phyloP scores from a whole-genome alignment of 2,113 vertebrate genomes.

The Sylvietta virens region DNA sequence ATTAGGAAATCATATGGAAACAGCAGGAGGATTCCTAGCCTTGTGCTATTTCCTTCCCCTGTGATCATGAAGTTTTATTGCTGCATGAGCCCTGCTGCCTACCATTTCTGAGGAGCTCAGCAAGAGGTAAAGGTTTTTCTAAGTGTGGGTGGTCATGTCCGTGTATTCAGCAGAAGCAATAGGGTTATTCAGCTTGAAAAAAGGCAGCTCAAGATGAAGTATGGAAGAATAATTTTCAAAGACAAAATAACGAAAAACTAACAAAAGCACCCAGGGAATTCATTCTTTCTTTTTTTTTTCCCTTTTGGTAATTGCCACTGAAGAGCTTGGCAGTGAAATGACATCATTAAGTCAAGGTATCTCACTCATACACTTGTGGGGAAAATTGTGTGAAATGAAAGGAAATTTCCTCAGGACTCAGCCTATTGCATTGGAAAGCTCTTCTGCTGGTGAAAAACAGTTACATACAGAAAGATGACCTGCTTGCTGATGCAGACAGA shows the following conservation, averaged over 20 bases:
- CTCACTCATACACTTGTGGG: not conserved
- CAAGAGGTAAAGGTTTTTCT: slow-evolving; percentile 51
- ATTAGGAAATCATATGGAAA: slow-evolving; percentile 64
- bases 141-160: slow-evolving; percentile 63
- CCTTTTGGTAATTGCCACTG: slow-evolving; percentile 18
- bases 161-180: slow-evolving; percentile 6
- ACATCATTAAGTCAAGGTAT: slow-evolving; percentile 48
- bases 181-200: slow-evolving; percentile 40
- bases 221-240: slow-evolving; percentile 53
- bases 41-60: slow-evolving; percentile 55
- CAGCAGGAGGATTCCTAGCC: slow-evolving; percentile 50
- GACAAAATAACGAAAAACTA: slow-evolving; percentile 55
- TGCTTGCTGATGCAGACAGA: not conserved
- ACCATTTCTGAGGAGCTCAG: slow-evolving; percentile 55
- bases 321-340: slow-evolving; percentile 34
- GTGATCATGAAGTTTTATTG: slow-evolving; percentile 64
- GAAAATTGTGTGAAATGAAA: slow-evolving; percentile 31
- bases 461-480: not conserved
- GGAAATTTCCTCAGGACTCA: slow-evolving; percentile 6
- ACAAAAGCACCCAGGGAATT: slow-evolving; percentile 42
- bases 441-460: not conserved
- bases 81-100: slow-evolving; percentile 51
- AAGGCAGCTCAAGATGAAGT: slow-evolving; percentile 17
- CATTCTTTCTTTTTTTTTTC: not conserved
- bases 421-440: not conserved